phyloP scores from a whole-genome alignment of 2,113 vertebrate species.

The Apteryx owenii region DNA sequence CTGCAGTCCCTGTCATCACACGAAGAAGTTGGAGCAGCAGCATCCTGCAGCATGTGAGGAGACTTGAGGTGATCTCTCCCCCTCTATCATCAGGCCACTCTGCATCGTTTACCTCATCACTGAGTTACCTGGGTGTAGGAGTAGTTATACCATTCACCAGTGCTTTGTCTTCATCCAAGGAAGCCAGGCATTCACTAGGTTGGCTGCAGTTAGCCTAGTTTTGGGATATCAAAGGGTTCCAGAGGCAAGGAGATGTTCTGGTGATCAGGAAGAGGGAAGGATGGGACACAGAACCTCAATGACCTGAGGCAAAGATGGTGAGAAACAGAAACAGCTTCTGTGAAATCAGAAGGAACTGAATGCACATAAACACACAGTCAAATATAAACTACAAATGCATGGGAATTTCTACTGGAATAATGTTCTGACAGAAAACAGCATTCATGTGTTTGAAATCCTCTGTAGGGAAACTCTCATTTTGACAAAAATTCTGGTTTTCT shows the following conservation, averaged over 20 bases:
- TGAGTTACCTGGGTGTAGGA: accelerated
- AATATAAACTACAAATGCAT: neutral
- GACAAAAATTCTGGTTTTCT: neutral
- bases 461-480: neutral
- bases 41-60: neutral
- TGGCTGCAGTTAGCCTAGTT: neutral
- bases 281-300: neutral
- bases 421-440: neutral
- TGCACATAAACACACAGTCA: neutral
- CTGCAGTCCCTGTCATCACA: neutral
- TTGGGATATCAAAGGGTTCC: neutral
- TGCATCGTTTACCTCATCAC: neutral
- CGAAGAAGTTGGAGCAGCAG: neutral
- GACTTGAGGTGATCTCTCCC: neutral
- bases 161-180: neutral
- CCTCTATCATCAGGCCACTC: neutral
- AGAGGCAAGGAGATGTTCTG: neutral
- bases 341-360: neutral
- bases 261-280: neutral
- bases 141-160: neutral
- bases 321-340: neutral
- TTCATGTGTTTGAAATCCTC: neutral
- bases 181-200: neutral
- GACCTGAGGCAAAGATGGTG: neutral
- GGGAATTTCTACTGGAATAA: neutral